Conservation (phyloP, 2,797 vertebrate species). For the Diplodus sargus region DNA sequence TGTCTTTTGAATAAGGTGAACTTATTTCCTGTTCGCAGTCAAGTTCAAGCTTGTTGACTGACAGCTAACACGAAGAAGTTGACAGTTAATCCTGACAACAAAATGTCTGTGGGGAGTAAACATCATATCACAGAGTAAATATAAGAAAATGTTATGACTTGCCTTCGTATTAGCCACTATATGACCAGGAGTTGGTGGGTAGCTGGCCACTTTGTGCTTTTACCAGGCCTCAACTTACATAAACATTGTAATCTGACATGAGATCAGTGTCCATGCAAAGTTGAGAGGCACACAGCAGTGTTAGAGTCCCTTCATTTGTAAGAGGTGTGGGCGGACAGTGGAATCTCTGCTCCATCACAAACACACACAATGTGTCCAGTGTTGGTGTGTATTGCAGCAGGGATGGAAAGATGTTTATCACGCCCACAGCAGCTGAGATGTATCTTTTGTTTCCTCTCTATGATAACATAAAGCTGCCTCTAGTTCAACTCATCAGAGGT, state of each 20-base stretch:
- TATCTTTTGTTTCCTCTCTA: neutral
- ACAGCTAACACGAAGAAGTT: no score
- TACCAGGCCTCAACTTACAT: neutral
- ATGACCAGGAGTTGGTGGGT: no score
- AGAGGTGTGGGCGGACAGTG: slow-evolving; percentile 39
- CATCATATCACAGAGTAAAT: no score
- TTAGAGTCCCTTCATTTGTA: slow-evolving; percentile 10
- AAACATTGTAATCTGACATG: neutral
- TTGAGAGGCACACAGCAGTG: slow-evolving; percentile 16
- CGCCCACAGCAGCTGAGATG: slow-evolving; percentile 12
- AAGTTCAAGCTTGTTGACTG: no score
- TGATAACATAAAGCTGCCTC: neutral
- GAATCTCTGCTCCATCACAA: slow-evolving; percentile 50
- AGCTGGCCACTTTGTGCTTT: no score
- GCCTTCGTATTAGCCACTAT: no score
- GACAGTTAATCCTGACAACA: neutral
- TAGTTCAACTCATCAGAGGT: neutral
- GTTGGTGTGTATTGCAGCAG: slow-evolving; percentile 1
- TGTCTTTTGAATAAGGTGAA: no score
- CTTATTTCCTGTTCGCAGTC: no score
- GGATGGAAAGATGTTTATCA: slow-evolving; percentile 10
- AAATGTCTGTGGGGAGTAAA: neutral
- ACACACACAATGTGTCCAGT: slow-evolving; percentile 18
- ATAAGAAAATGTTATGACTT: neutral
- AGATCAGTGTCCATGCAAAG: slow-evolving; percentile 5